phyloP scores from a whole-genome alignment of 2,113 vertebrate genomes.

The Galbula dea region DNA sequence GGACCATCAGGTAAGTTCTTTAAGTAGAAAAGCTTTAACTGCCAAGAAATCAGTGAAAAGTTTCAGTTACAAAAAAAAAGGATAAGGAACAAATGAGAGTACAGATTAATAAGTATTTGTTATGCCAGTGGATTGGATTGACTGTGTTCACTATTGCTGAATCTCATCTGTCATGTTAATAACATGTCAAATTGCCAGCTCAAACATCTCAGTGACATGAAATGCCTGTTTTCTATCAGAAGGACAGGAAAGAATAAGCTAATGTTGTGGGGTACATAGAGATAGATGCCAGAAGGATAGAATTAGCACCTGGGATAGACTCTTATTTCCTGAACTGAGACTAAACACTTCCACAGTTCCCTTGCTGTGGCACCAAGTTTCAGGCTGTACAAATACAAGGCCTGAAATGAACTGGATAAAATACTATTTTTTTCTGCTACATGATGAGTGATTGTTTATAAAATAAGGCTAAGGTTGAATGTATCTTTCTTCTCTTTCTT shows the following conservation, averaged over 20 bases:
- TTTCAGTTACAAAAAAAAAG: background rate
- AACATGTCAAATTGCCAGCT: background rate
- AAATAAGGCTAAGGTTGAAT: background rate
- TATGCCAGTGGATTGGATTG: background rate
- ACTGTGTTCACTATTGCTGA: background rate
- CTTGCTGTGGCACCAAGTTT: constrained; percentile 52
- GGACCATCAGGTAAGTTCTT: background rate
- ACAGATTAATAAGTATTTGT: constrained; percentile 1
- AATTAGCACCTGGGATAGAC: background rate
- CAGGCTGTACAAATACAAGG: constrained; percentile 33
- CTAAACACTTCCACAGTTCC: constrained; percentile 57
- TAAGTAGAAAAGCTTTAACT: background rate
- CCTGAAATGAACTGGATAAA: constrained; percentile 6
- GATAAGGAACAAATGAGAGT: background rate
- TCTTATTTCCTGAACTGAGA: constrained; percentile 6
- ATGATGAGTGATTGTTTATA: constrained; percentile 23
- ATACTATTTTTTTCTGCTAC: constrained; percentile 47
- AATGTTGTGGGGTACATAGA: background rate
- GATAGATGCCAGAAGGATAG: background rate
- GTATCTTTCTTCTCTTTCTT: background rate
- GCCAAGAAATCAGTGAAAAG: background rate
- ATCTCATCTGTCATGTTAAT: background rate
- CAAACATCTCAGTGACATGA: background rate
- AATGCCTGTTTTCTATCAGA: background rate
- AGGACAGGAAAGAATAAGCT: background rate